Evolutionary conservation across 2,797 vertebrate genomes (phyloP), one percentile per base, ranked within the genome.

Genomic region (Florisuga fusca): DNA sequence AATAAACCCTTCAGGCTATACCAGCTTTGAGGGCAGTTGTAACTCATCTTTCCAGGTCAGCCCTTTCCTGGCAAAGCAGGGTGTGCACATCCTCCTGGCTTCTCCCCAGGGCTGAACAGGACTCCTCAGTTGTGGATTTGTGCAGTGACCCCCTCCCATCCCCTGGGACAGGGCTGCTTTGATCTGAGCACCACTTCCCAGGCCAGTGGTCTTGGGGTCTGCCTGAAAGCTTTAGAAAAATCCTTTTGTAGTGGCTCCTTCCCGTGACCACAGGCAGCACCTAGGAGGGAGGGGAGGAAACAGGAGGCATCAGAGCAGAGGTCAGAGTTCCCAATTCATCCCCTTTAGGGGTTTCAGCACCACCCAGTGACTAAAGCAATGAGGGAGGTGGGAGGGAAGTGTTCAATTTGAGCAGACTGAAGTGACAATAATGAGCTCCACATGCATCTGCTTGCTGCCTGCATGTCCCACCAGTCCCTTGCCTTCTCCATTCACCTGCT

Each of bases 251-350:
- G 79, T n/a, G 46, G 17, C 72, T 91, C 29, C 66, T 94, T 91
- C 88, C 95, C 33, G 5, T 89, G 91, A 83, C 71, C 78, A 53
- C 91, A 54, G 94, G 91, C 91, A 96, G 94, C 82, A 93, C 94
- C 93, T 93, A 50, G 77, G 79, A 87, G 88, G 93, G 84, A 94
- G 93, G 75, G 72, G 82, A 91, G 84, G 74, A 94, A 90, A 66
- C 59, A 31, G 91, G 85, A 92, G 78, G 67, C 55, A 57, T 91
- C 61, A 21, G 90, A 86, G 83, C 88, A 81, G 92, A 94, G 93
- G 89, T 95, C 88, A 91, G 67, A 82, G 91, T 94, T 97, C 76
- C 72, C 84, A 85, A 76, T 92, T 95, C 82, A 92, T 86, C 59
- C 84, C 85, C 77, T 59, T 78, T 5, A 62, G 85, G 90, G 68